Percentiles rank a stretch among this genome's conserved stretches.
These are phyloP conservation scores for Neotoxoptera formosana DNA, from an alignment of 1,140 invertebrate genomes.

Conservation along the genomic window DNA sequence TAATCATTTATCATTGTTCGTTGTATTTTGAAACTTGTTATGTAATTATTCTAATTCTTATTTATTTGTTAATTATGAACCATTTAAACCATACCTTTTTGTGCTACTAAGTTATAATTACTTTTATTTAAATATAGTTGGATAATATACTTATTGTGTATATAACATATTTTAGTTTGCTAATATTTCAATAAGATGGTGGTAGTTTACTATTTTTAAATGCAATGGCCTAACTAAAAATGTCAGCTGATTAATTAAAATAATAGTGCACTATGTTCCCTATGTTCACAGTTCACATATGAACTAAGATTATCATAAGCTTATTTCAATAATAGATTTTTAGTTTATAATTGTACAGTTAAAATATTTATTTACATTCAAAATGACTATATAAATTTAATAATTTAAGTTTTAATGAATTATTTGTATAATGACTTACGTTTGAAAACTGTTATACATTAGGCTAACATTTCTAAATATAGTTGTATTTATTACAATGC, in stretches of 20 bases:
- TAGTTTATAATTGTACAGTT: neutral
- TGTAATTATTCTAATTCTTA: neutral
- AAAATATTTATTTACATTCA: neutral
- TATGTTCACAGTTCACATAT: no score
- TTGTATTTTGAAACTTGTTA: neutral
- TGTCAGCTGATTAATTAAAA: neutral
- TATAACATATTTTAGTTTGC: neutral
- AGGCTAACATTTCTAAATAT: neutral
- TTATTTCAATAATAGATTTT: neutral
- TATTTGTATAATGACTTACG: neutral
- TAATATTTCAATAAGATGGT: neutral
- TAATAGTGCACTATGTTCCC: no score
- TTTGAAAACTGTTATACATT: neutral
- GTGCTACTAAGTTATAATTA: neutral
- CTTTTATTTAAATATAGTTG: neutral
- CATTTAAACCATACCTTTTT: neutral
- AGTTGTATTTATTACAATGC: neutral
- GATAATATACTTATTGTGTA: neutral
- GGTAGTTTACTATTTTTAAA: neutral
- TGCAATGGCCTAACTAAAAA: neutral
- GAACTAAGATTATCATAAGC: neutral
- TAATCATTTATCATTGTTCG: neutral
- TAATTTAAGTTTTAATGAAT: neutral
- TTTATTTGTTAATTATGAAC: neutral
- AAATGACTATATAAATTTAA: neutral